Percentiles rank a stretch among this genome's conserved stretches.
These are phyloP conservation scores for Leiothrix lutea DNA, from an alignment of 2,113 vertebrate genomes.

Conservation along the genomic window DNA sequence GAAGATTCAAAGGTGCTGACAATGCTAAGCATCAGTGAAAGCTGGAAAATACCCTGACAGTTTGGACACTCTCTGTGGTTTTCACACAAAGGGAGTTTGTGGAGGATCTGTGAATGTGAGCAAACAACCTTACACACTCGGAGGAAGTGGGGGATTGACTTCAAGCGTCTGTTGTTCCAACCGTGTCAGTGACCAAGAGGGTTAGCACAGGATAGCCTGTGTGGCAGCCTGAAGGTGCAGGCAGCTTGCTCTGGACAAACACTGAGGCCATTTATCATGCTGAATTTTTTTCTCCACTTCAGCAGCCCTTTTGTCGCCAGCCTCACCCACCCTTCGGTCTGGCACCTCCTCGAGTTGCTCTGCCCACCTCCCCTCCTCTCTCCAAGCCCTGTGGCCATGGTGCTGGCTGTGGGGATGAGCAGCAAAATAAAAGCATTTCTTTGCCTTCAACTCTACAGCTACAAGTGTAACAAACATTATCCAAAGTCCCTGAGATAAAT, in stretches of 20 bases:
- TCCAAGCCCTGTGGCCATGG: fast-evolving
- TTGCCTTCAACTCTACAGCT: background rate
- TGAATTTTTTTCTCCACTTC: background rate
- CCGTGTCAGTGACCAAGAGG: background rate
- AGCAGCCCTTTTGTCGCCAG: background rate
- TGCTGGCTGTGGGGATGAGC: fast-evolving
- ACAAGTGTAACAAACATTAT: background rate
- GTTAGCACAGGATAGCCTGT: background rate
- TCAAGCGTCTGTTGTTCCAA: background rate
- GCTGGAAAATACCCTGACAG: background rate
- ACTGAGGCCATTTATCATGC: background rate
- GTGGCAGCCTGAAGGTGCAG: background rate
- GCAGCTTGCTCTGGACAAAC: background rate
- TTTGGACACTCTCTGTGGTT: background rate
- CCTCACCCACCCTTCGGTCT: background rate
- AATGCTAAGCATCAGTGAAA: background rate
- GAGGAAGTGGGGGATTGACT: background rate
- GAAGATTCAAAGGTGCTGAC: background rate
- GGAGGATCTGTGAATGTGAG: background rate
- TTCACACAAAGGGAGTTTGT: background rate
- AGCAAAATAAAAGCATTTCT: background rate
- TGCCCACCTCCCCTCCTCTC: fast-evolving
- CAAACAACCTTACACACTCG: background rate
- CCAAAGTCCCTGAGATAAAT: background rate
- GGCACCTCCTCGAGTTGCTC: background rate